Conservation (phyloP, 2,113 vertebrate genomes). For the Dipodomys spectabilis region DNA sequence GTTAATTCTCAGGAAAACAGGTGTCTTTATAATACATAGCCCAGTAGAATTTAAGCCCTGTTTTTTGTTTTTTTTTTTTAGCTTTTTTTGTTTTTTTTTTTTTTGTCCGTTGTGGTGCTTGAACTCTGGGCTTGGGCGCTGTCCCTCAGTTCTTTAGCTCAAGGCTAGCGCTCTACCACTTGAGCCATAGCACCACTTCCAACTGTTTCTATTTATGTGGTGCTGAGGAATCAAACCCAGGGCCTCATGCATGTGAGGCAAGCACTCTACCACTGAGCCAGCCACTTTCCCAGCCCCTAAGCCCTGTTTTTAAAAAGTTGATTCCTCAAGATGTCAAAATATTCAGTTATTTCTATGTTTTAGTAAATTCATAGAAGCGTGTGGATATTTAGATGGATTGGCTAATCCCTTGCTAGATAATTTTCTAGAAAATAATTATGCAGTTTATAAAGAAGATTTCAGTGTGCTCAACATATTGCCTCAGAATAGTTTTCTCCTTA, state of each 20-base stretch:
- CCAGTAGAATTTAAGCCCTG: constrained; percentile 53
- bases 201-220: too few species aligned
- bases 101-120: too few species aligned
- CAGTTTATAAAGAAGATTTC: constrained; percentile 22
- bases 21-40: constrained; percentile 64
- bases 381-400: background rate
- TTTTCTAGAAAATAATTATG: constrained; percentile 45
- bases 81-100: background rate
- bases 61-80: background rate
- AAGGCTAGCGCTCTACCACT: too few species aligned
- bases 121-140: too few species aligned
- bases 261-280: too few species aligned
- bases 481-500: constrained; percentile 52
- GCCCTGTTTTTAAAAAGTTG: background rate
- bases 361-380: constrained; percentile 15
- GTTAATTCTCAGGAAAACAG: constrained; percentile 79
- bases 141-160: too few species aligned
- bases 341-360: constrained; percentile 39
- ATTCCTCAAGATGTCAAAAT: constrained; percentile 19
- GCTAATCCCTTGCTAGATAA: background rate
- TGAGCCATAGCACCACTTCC: too few species aligned
- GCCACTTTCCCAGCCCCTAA: too few species aligned
- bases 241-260: too few species aligned
- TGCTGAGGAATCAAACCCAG: too few species aligned
- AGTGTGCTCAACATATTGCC: background rate